phyloP scores from a whole-genome alignment of 1,140 invertebrate species.

The Sitodiplosis mosellana region DNA sequence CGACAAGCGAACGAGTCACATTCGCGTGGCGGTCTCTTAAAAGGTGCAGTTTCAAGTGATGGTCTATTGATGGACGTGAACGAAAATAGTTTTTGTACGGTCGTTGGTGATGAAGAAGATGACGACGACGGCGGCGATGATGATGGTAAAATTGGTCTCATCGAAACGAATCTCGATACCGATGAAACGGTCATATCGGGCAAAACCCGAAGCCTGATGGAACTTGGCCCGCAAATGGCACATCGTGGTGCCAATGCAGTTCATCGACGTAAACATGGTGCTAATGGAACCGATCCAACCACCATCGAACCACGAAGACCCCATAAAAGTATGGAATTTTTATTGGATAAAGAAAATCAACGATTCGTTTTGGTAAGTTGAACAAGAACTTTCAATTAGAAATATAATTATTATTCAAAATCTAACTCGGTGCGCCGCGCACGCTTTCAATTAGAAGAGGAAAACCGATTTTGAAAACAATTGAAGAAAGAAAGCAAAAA shows the following conservation, averaged over 20 bases:
- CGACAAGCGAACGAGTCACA: slow-evolving; percentile 2
- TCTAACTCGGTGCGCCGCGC: no score
- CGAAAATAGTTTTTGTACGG: neutral
- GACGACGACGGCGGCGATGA: neutral
- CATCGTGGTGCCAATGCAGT: slow-evolving; percentile 9
- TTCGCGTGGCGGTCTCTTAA: slow-evolving; percentile 13
- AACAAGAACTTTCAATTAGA: no score
- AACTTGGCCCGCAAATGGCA: slow-evolving; percentile 41
- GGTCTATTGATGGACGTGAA: no score
- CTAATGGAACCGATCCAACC: slow-evolving; percentile 10
- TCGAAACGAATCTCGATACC: slow-evolving; percentile 73
- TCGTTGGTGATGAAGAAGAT: neutral
- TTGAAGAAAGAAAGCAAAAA: no score
- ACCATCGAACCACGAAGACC: slow-evolving; percentile 31
- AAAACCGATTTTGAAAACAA: no score
- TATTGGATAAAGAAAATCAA: slow-evolving; percentile 75
- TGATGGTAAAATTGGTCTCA: slow-evolving; percentile 34
- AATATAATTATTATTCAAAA: neutral
- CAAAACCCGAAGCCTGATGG: slow-evolving; percentile 60
- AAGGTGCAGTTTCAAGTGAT: neutral
- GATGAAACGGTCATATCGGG: slow-evolving; percentile 35
- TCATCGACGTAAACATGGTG: slow-evolving; percentile 1
- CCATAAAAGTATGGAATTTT: slow-evolving; percentile 84
- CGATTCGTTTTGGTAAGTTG: slow-evolving; percentile 52
- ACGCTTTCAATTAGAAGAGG: no score